Percentiles rank a stretch among this genome's conserved stretches.
phyloP scores from a whole-genome alignment of 2,888 invertebrate genomes.

The Amorpha juglandis region DNA sequence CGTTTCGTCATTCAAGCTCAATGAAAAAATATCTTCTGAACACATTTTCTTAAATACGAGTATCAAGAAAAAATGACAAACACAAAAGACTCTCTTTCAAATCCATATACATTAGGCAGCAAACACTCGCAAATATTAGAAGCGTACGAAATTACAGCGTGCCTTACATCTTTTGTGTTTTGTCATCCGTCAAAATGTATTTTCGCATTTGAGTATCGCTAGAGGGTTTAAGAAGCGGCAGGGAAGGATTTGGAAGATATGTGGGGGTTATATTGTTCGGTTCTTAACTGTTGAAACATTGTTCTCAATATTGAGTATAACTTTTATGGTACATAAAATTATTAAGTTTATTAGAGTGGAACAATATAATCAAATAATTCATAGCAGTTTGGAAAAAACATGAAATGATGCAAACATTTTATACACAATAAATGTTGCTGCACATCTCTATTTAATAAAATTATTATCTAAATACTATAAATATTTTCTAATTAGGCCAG shows the following conservation, averaged over 20 bases:
- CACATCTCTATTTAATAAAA: no score
- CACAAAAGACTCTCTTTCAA: constrained; percentile 22
- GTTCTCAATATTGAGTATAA: no score
- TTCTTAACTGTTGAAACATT: no score
- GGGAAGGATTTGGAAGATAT: not conserved
- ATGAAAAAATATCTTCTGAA: not conserved
- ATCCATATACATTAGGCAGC: constrained; percentile 31
- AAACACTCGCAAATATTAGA: constrained; percentile 77
- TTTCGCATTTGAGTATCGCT: constrained; percentile 66
- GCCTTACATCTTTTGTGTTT: constrained; percentile 69
- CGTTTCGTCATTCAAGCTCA: not conserved
- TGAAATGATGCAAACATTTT: no score
- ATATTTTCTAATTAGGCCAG: no score
- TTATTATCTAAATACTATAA: no score
- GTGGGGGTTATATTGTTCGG: not conserved
- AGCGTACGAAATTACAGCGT: constrained; percentile 68
- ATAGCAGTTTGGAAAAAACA: no score
- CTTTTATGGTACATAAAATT: no score
- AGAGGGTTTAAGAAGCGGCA: constrained; percentile 44
- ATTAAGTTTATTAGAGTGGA: no score
- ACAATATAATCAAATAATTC: no score
- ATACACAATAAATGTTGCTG: no score
- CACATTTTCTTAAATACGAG: not conserved
- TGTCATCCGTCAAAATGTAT: constrained; percentile 81
- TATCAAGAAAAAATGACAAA: constrained; percentile 2